Percentiles rank a stretch among this genome's conserved stretches.
Evolutionary conservation across 1,140 invertebrate species (phyloP).

Genomic region (Reticulitermes speratus): DNA sequence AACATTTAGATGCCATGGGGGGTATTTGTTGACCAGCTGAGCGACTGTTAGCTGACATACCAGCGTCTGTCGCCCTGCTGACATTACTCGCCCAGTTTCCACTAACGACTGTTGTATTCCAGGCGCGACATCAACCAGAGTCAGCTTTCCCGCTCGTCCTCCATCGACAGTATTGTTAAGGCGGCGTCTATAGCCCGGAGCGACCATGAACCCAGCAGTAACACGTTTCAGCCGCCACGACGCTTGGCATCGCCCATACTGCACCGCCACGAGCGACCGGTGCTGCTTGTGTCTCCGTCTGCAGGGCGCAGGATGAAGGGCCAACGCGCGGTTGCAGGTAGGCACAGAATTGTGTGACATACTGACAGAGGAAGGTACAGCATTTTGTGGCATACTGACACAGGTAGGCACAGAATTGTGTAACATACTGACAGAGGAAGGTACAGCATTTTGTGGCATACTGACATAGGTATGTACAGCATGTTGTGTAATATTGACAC

Average conservation of each 20-base stretch:
- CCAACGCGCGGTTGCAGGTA: conserved; percentile 68
- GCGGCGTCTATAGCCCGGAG: conserved; percentile 41
- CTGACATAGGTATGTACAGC: conserved; percentile 54
- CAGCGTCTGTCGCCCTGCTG: too few relatives aligned
- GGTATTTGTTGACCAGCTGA: too few relatives aligned
- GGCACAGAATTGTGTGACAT: conserved; percentile 45
- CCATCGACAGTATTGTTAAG: conserved; percentile 64
- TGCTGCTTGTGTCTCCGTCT: conserved; percentile 68
- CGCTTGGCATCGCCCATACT: conserved; percentile 45
- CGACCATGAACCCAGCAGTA: conserved; percentile 41
- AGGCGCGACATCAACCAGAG: conserved; percentile 34
- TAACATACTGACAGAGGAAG: conserved; percentile 42
- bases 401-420: conserved; percentile 54
- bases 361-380: too few relatives aligned
- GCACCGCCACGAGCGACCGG: conserved; percentile 47
- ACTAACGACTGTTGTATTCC: not conserved
- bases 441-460: too few relatives aligned
- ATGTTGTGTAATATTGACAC: conserved; percentile 41
- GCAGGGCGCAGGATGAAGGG: conserved; percentile 70
- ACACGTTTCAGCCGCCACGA: conserved; percentile 44
- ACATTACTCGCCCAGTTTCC: too few relatives aligned
- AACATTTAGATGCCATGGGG: too few relatives aligned
- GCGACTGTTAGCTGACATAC: too few relatives aligned
- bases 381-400: too few relatives aligned
- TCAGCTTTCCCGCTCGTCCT: conserved; percentile 69